Conservation (phyloP, 2,888 invertebrate genomes). For the Heliconius sara region DNA sequence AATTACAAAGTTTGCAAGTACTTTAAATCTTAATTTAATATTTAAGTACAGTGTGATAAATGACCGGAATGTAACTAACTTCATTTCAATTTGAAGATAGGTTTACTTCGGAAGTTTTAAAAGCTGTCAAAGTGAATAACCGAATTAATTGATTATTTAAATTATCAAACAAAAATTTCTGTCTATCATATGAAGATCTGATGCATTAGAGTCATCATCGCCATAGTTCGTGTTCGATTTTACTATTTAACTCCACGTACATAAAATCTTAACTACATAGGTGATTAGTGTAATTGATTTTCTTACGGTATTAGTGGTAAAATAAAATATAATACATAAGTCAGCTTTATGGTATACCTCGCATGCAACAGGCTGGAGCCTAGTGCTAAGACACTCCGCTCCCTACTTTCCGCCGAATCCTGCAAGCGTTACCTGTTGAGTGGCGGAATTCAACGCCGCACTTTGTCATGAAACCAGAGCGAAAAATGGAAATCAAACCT, state of each 20-base stretch:
- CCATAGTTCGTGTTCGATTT: neutral
- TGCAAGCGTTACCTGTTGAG: no score
- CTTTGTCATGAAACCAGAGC: no score
- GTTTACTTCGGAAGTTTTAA: conserved; percentile 26
- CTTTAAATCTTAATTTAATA: conserved; percentile 32
- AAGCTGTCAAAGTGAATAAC: conserved; percentile 28
- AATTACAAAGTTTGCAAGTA: conserved; percentile 26
- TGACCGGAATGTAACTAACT: conserved; percentile 32
- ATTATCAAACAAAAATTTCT: conserved; percentile 16
- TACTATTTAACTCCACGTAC: neutral
- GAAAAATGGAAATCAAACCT: no score
- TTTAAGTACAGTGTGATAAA: conserved; percentile 29
- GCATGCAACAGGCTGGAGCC: no score
- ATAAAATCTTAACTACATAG: neutral
- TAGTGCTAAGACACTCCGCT: no score
- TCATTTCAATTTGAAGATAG: conserved; percentile 34
- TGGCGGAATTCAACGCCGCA: no score
- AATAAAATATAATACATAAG: no score
- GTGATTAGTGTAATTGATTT: no score
- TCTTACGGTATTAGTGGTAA: no score
- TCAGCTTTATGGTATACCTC: no score
- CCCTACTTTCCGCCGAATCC: no score
- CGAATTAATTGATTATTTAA: conserved; percentile 30
- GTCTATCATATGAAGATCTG: neutral
- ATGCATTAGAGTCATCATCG: neutral